These are phyloP conservation scores for Sapajus apella DNA, from an alignment of 2,113 vertebrate species.

Conservation along the genomic window DNA sequence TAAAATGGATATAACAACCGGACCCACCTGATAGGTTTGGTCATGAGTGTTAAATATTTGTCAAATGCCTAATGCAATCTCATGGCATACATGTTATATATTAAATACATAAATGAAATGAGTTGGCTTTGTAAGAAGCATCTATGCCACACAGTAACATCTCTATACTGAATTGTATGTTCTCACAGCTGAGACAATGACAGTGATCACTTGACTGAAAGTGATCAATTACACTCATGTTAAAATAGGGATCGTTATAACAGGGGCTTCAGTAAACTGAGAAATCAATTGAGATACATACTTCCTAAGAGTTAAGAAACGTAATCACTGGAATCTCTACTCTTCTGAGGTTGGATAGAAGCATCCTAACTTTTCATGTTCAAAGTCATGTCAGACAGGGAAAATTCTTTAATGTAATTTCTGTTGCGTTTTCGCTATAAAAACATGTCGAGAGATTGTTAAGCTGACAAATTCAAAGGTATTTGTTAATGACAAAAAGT, in stretches of 20 bases:
- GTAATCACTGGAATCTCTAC: neutral
- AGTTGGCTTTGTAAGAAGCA: neutral
- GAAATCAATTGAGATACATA: neutral
- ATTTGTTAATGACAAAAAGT: neutral
- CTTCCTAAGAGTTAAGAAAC: neutral
- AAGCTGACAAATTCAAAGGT: neutral
- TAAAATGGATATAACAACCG: neutral
- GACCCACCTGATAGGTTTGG: neutral
- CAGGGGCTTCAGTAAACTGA: neutral
- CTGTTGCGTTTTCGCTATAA: neutral
- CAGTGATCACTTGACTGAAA: neutral
- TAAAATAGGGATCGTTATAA: neutral
- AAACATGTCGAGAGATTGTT: neutral
- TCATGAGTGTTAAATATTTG: neutral
- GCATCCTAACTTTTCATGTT: neutral
- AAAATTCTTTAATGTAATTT: neutral
- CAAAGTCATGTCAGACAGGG: neutral
- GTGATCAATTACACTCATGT: neutral
- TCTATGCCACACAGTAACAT: neutral
- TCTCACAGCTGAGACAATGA: neutral
- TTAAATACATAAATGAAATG: neutral
- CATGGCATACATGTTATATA: neutral
- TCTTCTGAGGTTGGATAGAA: neutral
- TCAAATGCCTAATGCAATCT: conserved; percentile 25
- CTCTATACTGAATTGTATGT: neutral